Conservation (phyloP, 2,888 invertebrate genomes). For the Euplexia lucipara region DNA sequence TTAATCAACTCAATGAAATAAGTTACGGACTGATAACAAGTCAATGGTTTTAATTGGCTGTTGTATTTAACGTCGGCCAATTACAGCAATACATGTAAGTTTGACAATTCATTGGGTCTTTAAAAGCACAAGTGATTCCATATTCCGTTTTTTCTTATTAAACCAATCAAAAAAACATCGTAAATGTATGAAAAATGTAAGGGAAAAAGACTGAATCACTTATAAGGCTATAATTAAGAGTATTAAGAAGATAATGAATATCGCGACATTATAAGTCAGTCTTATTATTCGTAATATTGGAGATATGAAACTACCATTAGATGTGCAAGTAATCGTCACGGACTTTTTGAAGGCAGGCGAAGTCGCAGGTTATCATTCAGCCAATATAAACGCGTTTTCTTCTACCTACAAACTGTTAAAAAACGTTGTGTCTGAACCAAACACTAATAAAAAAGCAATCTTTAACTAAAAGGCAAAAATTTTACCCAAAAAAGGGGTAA, state of each 20-base stretch:
- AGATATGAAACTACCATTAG: conserved; percentile 10
- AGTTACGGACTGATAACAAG: not conserved
- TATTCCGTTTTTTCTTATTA: conserved; percentile 24
- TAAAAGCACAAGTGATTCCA: conserved; percentile 27
- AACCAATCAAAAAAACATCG: conserved; percentile 10
- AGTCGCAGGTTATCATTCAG: conserved; percentile 2
- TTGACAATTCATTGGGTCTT: not conserved
- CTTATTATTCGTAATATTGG: conserved; percentile 31
- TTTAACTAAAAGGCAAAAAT: not conserved
- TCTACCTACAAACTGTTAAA: conserved; percentile 26
- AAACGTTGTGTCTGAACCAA: conserved; percentile 5
- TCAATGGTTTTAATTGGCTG: too few relatives aligned
- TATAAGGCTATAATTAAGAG: conserved; percentile 60
- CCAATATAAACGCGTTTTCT: conserved; percentile 19
- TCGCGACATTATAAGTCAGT: conserved; percentile 20
- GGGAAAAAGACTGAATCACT: conserved; percentile 61
- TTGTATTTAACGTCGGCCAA: too few relatives aligned
- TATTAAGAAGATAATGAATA: conserved; percentile 34
- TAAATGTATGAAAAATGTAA: conserved; percentile 28
- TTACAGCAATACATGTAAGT: not conserved
- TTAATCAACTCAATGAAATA: not conserved
- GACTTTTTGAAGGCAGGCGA: conserved; percentile 20
- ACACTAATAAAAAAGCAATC: conserved; percentile 1
- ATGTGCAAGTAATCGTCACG: conserved; percentile 34
- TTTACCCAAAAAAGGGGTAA: not conserved